Conservation (phyloP, 1,140 invertebrate genomes). For the Ptiloglossa arizonensis region DNA sequence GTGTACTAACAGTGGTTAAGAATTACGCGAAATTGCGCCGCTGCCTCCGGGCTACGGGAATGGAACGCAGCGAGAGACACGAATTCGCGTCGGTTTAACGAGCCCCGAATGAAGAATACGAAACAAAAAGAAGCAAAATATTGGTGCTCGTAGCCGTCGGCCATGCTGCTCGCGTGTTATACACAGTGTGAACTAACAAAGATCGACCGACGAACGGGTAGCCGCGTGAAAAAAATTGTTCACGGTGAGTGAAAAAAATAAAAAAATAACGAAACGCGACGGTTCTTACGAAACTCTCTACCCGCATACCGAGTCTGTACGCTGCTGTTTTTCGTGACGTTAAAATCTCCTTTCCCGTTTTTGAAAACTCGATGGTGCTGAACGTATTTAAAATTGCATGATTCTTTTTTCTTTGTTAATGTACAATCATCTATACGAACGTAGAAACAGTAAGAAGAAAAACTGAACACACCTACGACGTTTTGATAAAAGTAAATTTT, state of each 20-base stretch:
- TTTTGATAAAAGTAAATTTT: too few species aligned
- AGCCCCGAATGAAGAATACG: constrained; percentile 6
- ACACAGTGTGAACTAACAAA: background rate
- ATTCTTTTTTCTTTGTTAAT: too few species aligned
- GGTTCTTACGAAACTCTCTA: background rate
- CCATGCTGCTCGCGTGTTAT: background rate
- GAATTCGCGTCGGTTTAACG: constrained; percentile 39
- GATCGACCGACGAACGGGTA: constrained; percentile 11
- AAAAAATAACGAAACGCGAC: background rate
- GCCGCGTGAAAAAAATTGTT: constrained; percentile 16
- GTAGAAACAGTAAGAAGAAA: too few species aligned
- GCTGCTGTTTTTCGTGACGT: too few species aligned
- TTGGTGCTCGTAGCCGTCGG: constrained; percentile 18
- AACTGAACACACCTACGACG: too few species aligned
- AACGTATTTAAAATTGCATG: too few species aligned
- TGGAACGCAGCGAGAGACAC: constrained; percentile 38
- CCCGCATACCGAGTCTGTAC: too few species aligned
- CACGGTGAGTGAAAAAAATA: constrained; percentile 25
- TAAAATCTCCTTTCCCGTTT: too few species aligned
- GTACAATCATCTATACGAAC: too few species aligned
- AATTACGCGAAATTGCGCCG: constrained; percentile 37
- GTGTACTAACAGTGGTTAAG: constrained; percentile 28
- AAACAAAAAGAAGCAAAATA: constrained; percentile 31
- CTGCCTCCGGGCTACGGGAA: constrained; percentile 8
- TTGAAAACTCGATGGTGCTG: too few species aligned